These are phyloP conservation scores for Halcyon badia DNA, from an alignment of 2,797 vertebrate genomes.

Conservation along the genomic window DNA sequence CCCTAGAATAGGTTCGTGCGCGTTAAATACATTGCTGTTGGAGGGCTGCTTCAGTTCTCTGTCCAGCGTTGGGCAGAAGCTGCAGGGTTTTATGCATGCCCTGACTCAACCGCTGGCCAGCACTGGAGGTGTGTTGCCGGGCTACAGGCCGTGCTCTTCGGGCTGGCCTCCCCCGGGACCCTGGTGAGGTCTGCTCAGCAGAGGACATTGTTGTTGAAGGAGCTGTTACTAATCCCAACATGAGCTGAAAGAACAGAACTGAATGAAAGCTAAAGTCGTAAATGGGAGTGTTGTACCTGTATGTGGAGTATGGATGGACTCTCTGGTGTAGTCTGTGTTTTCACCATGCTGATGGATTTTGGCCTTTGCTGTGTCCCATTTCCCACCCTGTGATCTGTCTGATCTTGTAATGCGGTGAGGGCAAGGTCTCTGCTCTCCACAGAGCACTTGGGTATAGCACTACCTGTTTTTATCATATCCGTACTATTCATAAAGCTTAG, in stretches of 20 bases:
- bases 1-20: rapidly evolving
- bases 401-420: neutral
- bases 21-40: neutral
- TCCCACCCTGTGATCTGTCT: neutral
- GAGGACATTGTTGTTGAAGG: neutral
- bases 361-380: neutral
- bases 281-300: neutral
- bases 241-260: neutral
- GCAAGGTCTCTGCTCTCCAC: neutral
- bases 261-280: neutral
- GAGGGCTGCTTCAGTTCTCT: neutral
- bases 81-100: neutral
- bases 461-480: neutral
- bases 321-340: neutral
- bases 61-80: too few relatives aligned
- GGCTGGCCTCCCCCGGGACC: neutral
- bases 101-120: rapidly evolving
- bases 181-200: neutral
- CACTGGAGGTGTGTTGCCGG: too few relatives aligned
- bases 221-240: neutral
- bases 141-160: neutral
- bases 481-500: neutral
- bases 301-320: rapidly evolving
- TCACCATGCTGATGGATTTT: neutral
- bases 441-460: neutral